These are phyloP conservation scores for Lampris incognitus DNA, from an alignment of 2,113 vertebrate genomes.

Conservation along the genomic window DNA sequence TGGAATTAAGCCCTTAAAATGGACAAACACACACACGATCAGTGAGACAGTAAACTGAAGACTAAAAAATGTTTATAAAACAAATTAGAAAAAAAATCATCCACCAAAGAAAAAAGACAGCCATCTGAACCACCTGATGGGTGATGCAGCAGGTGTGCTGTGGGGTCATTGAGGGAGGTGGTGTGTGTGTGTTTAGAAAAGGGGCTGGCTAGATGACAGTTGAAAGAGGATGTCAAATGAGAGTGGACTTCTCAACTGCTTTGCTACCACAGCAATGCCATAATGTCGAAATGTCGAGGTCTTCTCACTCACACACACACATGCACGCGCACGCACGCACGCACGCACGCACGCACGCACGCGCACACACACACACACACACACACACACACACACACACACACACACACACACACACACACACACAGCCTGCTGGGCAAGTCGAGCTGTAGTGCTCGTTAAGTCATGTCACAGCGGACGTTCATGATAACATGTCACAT, in stretches of 20 bases:
- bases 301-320: background rate
- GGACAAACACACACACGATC: background rate
- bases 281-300: background rate
- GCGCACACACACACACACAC: background rate
- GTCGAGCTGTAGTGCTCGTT: too few species aligned
- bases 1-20: too few species aligned
- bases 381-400: too few species aligned
- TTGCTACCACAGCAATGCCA: background rate
- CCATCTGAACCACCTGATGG: background rate
- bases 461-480: too few species aligned
- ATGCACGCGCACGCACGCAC: background rate
- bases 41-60: too few species aligned
- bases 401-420: background rate
- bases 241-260: constrained; percentile 8
- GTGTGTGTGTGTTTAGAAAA: background rate
- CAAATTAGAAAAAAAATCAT: too few species aligned
- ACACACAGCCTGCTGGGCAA: background rate
- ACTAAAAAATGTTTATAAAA: too few species aligned
- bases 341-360: too few species aligned
- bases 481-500: too few species aligned
- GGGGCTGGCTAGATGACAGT: constrained; percentile 16
- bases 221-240: constrained; percentile 31
- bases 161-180: background rate
- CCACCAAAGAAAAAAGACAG: too few species aligned
- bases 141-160: constrained; percentile 9